A percentile compares a stretch with the other conserved stretches of the same genome.
These are phyloP conservation scores for Clarias macrocephalus DNA, from an alignment of 2,113 vertebrate genomes.

Conservation along the genomic window DNA sequence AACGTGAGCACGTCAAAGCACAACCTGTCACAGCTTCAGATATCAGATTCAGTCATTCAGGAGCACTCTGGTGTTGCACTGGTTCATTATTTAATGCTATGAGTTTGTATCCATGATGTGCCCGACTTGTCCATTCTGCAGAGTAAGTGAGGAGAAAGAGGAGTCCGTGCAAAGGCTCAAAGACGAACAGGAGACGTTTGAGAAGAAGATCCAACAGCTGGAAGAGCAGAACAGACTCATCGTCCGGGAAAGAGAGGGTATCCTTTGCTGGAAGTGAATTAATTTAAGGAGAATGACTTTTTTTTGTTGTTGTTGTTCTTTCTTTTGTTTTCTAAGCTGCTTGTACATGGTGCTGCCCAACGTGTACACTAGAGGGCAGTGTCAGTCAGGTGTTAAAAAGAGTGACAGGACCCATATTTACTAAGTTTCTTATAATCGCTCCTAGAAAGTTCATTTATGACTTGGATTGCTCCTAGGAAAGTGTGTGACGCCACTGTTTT, in stretches of 20 bases:
- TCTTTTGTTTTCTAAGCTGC: background rate
- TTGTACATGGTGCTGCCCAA: background rate
- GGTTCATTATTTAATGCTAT: background rate
- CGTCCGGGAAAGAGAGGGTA: constrained; percentile 91
- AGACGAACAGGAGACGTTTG: constrained; percentile 88
- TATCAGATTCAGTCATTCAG: background rate
- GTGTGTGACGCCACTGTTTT: no score
- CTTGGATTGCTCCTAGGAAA: no score
- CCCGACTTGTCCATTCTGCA: constrained; percentile 60
- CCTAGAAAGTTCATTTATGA: no score
- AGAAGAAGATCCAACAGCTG: constrained; percentile 89
- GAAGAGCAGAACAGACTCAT: constrained; percentile 91
- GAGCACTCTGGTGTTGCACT: background rate
- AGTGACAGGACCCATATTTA: background rate
- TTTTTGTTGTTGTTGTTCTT: background rate
- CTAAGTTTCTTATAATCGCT: no score
- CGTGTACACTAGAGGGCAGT: constrained; percentile 11
- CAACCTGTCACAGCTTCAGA: background rate
- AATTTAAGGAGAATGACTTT: background rate
- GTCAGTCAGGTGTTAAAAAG: background rate
- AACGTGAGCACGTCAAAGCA: no score
- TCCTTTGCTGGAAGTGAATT: constrained; percentile 73
- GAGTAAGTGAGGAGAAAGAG: constrained; percentile 94
- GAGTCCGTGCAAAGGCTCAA: constrained; percentile 86
- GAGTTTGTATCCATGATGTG: constrained; percentile 16